A percentile compares a stretch with the other conserved stretches of the same genome.
phyloP scores from a whole-genome alignment of 2,888 invertebrate genomes.

The Acronicta psi region DNA sequence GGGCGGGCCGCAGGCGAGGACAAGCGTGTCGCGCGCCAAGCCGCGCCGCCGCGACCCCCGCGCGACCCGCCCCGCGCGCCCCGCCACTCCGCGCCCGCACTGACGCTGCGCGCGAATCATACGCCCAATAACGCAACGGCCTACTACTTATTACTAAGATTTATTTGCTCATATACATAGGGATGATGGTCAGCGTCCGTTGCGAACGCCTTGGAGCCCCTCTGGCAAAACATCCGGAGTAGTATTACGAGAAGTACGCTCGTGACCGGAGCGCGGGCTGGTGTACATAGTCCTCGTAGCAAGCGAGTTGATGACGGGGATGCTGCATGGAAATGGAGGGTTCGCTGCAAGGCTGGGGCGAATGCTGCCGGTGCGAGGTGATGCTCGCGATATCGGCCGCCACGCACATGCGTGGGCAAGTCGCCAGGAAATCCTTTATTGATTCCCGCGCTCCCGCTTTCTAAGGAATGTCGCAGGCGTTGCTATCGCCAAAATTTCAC shows the following conservation, averaged over 20 bases:
- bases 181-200: conserved; percentile 75
- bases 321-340: conserved; percentile 6
- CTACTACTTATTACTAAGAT: conserved; percentile 84
- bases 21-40: conserved; percentile 70
- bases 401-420: conserved; percentile 89
- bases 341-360: conserved; percentile 7
- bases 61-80: conserved; percentile 59
- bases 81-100: conserved; percentile 76
- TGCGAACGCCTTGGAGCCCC: conserved; percentile 54
- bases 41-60: conserved; percentile 64
- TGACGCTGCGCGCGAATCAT: conserved; percentile 88
- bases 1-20: conserved; percentile 74
- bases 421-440: conserved; percentile 89
- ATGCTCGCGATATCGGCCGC: conserved; percentile 64
- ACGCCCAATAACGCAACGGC: conserved; percentile 86
- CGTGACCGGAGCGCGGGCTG: conserved; percentile 6
- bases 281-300: not conserved
- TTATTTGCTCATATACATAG: conserved; percentile 83
- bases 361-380: conserved; percentile 49
- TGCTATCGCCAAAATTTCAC: conserved; percentile 82
- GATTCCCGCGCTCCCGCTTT: conserved; percentile 87
- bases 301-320: conserved; percentile 30
- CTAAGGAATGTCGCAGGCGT: conserved; percentile 87
- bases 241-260: conserved; percentile 24
- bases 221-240: conserved; percentile 50